A percentile compares a stretch with the other conserved stretches of the same genome.
These are phyloP conservation scores for Epiblema foenella DNA, from an alignment of 2,888 invertebrate species.

Conservation along the genomic window DNA sequence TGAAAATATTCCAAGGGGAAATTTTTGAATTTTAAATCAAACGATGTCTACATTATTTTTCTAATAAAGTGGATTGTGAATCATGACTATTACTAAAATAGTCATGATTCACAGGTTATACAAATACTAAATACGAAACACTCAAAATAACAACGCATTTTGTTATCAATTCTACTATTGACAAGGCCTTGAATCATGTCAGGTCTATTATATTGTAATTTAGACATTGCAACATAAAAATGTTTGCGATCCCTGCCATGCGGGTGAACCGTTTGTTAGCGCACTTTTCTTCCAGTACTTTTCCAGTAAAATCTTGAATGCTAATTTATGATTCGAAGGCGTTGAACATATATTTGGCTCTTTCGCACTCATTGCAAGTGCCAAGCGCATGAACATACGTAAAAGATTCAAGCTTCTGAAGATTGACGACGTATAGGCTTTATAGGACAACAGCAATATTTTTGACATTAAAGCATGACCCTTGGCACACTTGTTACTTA, in stretches of 20 bases:
- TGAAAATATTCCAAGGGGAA: slow-evolving; percentile 50
- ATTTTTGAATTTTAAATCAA: neutral
- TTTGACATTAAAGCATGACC: too few species aligned
- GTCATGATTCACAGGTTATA: neutral
- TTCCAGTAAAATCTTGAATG: slow-evolving; percentile 67
- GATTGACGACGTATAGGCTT: neutral
- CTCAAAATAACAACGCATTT: neutral
- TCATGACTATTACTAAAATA: neutral
- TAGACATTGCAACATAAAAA: slow-evolving; percentile 50
- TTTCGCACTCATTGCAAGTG: slow-evolving; percentile 48
- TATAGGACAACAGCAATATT: too few species aligned
- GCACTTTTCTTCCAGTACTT: slow-evolving; percentile 73
- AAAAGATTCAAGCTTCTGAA: neutral
- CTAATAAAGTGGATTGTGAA: neutral
- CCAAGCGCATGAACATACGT: neutral
- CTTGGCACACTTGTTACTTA: too few species aligned
- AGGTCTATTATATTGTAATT: neutral
- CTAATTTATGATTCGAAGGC: slow-evolving; percentile 53
- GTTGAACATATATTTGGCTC: slow-evolving; percentile 55
- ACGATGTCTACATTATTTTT: neutral
- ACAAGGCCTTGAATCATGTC: neutral
- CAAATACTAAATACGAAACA: neutral
- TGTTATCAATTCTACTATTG: too few species aligned
- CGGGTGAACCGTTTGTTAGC: slow-evolving; percentile 55
- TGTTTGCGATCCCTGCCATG: slow-evolving; percentile 59